Percentiles rank a stretch among this genome's conserved stretches.
Conservation (phyloP, 2,113 vertebrate species). For the Corythoichthys intestinalis region DNA sequence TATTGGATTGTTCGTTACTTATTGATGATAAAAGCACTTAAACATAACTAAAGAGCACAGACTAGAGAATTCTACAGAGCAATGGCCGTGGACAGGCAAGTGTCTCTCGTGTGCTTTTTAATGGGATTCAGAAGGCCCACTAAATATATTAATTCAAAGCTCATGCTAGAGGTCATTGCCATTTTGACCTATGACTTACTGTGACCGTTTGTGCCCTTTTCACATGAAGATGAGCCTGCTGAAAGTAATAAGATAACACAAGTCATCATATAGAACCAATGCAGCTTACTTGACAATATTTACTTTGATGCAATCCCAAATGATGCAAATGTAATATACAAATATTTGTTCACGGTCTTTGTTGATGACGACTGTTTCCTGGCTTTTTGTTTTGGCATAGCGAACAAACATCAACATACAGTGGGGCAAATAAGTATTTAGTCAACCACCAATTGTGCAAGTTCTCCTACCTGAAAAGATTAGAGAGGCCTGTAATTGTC, state of each 20-base stretch:
- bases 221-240: background rate
- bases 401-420: background rate
- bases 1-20: constrained; percentile 17
- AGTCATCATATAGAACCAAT: background rate
- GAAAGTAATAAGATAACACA: background rate
- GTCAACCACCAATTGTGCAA: too few species aligned
- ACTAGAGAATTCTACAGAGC: background rate
- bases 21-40: background rate
- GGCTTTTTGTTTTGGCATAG: background rate
- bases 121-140: constrained; percentile 59
- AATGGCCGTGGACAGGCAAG: background rate
- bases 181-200: constrained; percentile 18
- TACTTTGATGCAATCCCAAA: background rate
- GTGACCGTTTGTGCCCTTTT: background rate
- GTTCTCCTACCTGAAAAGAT: too few species aligned
- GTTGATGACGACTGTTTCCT: background rate
- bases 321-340: background rate
- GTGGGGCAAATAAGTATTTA: too few species aligned
- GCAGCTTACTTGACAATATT: background rate
- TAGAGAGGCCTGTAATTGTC: too few species aligned
- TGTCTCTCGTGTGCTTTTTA: constrained; percentile 38
- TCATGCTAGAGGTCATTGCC: constrained; percentile 24
- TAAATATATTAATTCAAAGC: constrained; percentile 50
- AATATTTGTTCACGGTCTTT: background rate
- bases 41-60: background rate